These are phyloP conservation scores for Ceuthmochares aereus DNA, from an alignment of 2,113 vertebrate genomes.

Conservation along the genomic window DNA sequence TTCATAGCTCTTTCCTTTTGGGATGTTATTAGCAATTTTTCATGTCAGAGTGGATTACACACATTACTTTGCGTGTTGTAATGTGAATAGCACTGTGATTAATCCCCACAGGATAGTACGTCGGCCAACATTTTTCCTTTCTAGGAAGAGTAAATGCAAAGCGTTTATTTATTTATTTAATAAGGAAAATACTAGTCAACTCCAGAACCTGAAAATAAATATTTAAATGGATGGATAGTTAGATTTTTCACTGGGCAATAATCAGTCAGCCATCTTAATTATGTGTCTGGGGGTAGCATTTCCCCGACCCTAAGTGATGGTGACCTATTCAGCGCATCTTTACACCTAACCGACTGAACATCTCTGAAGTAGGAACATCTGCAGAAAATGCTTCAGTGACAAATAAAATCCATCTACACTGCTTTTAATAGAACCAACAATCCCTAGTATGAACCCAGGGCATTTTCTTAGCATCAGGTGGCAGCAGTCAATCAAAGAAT, in stretches of 20 bases:
- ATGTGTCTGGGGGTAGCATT: slow-evolving; percentile 53
- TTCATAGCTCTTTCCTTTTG: slow-evolving; percentile 43
- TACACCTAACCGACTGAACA: slow-evolving; percentile 81
- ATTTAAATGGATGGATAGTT: slow-evolving; percentile 61
- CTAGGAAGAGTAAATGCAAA: slow-evolving; percentile 9
- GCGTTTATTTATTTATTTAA: neutral
- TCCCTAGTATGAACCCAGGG: slow-evolving; percentile 78
- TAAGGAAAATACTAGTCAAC: slow-evolving; percentile 25
- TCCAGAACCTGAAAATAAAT: slow-evolving; percentile 31
- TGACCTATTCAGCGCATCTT: slow-evolving; percentile 61
- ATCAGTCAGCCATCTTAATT: slow-evolving; percentile 56
- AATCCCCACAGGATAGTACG: neutral
- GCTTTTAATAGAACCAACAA: slow-evolving; percentile 86
- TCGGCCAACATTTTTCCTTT: slow-evolving; percentile 36
- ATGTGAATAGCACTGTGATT: slow-evolving; percentile 43
- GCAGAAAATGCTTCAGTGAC: slow-evolving; percentile 83
- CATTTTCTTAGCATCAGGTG: slow-evolving; percentile 85
- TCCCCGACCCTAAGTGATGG: slow-evolving; percentile 50
- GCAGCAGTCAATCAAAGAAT: slow-evolving; percentile 84
- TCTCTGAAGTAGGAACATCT: slow-evolving; percentile 80
- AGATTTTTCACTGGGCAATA: slow-evolving; percentile 63
- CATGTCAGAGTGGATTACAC: slow-evolving; percentile 35
- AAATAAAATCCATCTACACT: slow-evolving; percentile 79
- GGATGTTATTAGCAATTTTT: slow-evolving; percentile 50
- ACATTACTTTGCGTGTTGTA: slow-evolving; percentile 45